Conservation (phyloP, 2,113 vertebrate species). For the Sclerurus mexicanus region DNA sequence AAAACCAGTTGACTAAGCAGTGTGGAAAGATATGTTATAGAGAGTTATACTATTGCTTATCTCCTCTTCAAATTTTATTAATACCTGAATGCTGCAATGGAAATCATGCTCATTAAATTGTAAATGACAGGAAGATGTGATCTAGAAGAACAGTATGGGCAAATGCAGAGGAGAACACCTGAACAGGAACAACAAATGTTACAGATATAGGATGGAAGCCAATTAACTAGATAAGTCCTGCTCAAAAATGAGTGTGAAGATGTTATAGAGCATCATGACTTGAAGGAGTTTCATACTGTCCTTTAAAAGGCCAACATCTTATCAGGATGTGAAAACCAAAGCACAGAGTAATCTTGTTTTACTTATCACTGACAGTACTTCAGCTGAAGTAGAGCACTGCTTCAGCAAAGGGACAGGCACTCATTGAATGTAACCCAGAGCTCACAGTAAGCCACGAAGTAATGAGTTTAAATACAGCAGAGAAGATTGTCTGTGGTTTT, state of each 20-base stretch:
- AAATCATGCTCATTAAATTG: neutral
- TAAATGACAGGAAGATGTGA: neutral
- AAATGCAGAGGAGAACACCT: neutral
- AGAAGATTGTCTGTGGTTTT: neutral
- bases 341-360: neutral
- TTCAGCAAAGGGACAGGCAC: neutral
- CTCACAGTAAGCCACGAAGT: neutral
- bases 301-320: neutral
- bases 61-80: neutral
- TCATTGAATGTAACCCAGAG: neutral
- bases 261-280: neutral
- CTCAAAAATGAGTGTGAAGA: neutral
- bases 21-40: neutral
- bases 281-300: neutral
- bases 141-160: neutral
- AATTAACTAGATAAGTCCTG: neutral
- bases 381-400: neutral
- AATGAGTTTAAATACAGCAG: neutral
- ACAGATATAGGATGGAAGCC: neutral
- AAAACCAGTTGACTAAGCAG: neutral
- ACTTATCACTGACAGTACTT: neutral
- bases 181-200: neutral
- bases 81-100: neutral
- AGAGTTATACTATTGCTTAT: neutral
- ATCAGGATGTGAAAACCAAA: neutral